Base-by-base conservation (phyloP, 2,888 invertebrate species). In the Ophion costatus region DNA sequence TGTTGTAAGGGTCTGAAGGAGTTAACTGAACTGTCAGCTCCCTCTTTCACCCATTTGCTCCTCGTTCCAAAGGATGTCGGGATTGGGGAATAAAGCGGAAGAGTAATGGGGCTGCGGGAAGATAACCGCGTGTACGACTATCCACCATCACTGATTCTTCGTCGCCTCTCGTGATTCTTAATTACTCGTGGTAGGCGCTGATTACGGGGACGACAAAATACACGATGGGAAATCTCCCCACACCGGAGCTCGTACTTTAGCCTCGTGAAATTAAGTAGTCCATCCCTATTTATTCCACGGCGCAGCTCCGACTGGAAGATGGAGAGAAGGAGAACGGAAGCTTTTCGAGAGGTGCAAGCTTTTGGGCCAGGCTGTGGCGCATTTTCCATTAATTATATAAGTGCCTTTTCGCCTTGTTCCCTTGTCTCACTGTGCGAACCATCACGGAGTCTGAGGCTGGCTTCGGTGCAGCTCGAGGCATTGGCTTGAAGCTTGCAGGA, bases 161-260 rank as follows among this genome's bases (percentile, higher is more conserved):
- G 59, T 71, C 70, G 38, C 80, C 59, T 51, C 51, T 69, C 75
- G 70, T 82, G 79, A 61, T 64, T 82, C 82, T 82, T 79, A 81
- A 82, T 81, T 85, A 82, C 70, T 85, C 64, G 84, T 66, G 66
- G 74, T 71, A 83, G 75, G 80, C 77, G 82, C 82, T 86, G 86
- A 86, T 86, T 86, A 85, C 84, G 80, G 78, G 22, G 69, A 80
- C 71, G 82, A 83, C 77, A 85, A 86, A 86, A 82, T 80, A 80
- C 64, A 61, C 64, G 78, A 66, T 17, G 63, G 76, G 75, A 22
- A 29, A 67, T 74, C 74, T 56, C 74, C 66, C 66, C 69, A 78
- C 29, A 42, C 22, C 77, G 51, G 33, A 24, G 75, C 71, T 66
- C 45, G 79, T 74, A 59, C 75, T 75, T 79, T 75, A 69, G 45